Evolutionary conservation across 2,113 vertebrate species (phyloP), one percentile per base, ranked within the genome.

Genomic region (Prietella phreatophila): DNA sequence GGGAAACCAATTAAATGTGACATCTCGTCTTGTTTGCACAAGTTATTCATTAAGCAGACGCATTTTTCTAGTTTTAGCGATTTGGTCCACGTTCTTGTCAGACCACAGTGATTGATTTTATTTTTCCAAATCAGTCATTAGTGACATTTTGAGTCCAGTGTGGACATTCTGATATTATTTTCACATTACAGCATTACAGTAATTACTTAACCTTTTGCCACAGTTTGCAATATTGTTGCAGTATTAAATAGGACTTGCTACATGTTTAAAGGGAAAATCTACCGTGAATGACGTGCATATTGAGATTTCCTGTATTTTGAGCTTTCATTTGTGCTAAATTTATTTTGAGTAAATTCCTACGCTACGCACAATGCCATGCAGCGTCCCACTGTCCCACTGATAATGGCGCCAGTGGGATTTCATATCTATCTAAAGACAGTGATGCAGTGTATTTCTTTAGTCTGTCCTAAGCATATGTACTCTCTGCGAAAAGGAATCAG

Each of bases 11-110:
- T 84, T 84, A 78, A 63, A 85, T 47, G 56, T 27, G 25, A 67
- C 14, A 2, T 67, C n/a, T 83, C 14, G 8, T 42, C 36, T 20
- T n/a, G 71, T 60, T 47, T 61, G 73, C 36, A 11, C 53, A 47
- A 75, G 71, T 58, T 73, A n/a, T 71, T 75, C 53, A 75, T 76
- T 60, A 73, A 85, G 69, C 84, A 85, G 67, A n/a, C 47, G 22
- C 71, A 33, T 80, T 85, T 63, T 78, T n/a, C 58, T 30, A 7
- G 27, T 42, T 60, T 50, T 36, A 17, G 36, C 50, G 84, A 42
- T 5, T n/a, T 22, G 33, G 13, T 56, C 61, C 36, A 47, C 17
- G 20, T 83, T 67, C 83, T 15, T 55, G 56, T 86, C 8, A 22
- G 17, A 42, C 81, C 81, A 42, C 65, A 58, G 27, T 71, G 25